A percentile compares a stretch with the other conserved stretches of the same genome.
These are phyloP conservation scores for Oryzias sinensis DNA, from an alignment of 2,797 vertebrate genomes.

Conservation along the genomic window DNA sequence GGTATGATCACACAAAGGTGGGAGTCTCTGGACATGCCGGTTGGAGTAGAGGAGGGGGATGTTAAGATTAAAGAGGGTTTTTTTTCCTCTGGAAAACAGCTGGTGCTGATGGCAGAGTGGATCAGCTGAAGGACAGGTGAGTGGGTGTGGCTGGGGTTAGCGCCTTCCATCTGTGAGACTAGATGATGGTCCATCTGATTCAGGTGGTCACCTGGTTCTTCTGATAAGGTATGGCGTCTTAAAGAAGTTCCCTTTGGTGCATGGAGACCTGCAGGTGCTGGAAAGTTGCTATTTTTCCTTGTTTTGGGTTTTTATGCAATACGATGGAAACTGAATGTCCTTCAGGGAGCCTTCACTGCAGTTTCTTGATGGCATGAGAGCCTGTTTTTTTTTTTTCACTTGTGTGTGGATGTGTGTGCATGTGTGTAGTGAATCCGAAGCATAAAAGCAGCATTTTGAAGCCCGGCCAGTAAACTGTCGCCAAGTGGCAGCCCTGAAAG, in stretches of 20 bases:
- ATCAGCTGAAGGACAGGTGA: conserved; percentile 53
- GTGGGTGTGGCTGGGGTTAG: conserved; percentile 39
- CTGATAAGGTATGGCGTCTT: no score
- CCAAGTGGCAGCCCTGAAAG: conserved; percentile 69
- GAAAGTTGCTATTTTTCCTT: no score
- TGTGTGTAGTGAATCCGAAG: conserved; percentile 18
- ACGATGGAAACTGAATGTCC: conserved; percentile 43
- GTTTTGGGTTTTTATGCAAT: no score
- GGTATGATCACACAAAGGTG: conserved; percentile 20
- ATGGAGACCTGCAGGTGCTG: no score
- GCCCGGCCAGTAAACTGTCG: conserved; percentile 62
- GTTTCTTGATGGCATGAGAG: conserved; percentile 38
- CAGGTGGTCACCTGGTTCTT: neutral
- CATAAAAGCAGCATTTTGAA: conserved; percentile 55
- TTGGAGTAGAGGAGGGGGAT: neutral
- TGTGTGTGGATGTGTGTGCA: neutral
- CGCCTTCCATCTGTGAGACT: conserved; percentile 35
- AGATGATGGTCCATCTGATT: neutral
- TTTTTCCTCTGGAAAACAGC: conserved; percentile 48
- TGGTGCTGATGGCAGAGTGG: conserved; percentile 48
- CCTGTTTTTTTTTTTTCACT: neutral
- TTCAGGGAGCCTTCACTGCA: conserved; percentile 39
- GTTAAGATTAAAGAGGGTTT: conserved; percentile 4
- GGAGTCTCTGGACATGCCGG: conserved; percentile 20
- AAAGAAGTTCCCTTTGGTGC: no score